Conservation (phyloP, 2,113 vertebrate species). For the Scomber japonicus region DNA sequence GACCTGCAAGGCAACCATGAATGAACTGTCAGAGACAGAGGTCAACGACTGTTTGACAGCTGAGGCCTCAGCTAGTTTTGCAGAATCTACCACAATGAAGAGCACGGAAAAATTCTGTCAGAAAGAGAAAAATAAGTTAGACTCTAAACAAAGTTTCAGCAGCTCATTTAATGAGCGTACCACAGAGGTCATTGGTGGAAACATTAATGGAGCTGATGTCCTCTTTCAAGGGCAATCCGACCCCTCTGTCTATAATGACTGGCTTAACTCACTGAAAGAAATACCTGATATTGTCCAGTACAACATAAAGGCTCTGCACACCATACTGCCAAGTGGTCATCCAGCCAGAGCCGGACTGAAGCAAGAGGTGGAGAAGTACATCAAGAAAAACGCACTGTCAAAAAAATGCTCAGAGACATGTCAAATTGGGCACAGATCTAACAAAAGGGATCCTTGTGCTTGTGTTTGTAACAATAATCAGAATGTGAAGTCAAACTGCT, state of each 20-base stretch:
- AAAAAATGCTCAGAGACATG: slow-evolving; percentile 76
- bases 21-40: slow-evolving; percentile 54
- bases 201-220: slow-evolving; percentile 15
- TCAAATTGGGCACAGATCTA: slow-evolving; percentile 57
- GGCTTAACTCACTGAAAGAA: slow-evolving; percentile 49
- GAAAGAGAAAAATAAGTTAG: not conserved
- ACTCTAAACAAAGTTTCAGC: slow-evolving; percentile 37
- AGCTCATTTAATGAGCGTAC: slow-evolving; percentile 61
- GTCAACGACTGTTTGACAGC: slow-evolving; percentile 70
- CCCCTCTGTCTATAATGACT: slow-evolving; percentile 15
- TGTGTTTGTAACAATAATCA: slow-evolving; percentile 76
- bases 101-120: slow-evolving; percentile 23
- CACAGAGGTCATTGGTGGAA: slow-evolving; percentile 59
- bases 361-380: slow-evolving; percentile 80
- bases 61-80: slow-evolving; percentile 58
- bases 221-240: slow-evolving; percentile 51
- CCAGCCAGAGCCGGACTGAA: slow-evolving; percentile 63
- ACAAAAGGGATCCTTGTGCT: slow-evolving; percentile 70
- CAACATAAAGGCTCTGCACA: slow-evolving; percentile 80
- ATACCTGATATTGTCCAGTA: slow-evolving; percentile 70
- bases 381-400: slow-evolving; percentile 73
- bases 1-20: slow-evolving; percentile 63
- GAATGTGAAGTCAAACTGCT: slow-evolving; percentile 77
- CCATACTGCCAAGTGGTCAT: slow-evolving; percentile 37
- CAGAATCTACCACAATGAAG: not conserved